phyloP scores from a whole-genome alignment of 2,113 vertebrate species.

The Pyrgilauda ruficollis region DNA sequence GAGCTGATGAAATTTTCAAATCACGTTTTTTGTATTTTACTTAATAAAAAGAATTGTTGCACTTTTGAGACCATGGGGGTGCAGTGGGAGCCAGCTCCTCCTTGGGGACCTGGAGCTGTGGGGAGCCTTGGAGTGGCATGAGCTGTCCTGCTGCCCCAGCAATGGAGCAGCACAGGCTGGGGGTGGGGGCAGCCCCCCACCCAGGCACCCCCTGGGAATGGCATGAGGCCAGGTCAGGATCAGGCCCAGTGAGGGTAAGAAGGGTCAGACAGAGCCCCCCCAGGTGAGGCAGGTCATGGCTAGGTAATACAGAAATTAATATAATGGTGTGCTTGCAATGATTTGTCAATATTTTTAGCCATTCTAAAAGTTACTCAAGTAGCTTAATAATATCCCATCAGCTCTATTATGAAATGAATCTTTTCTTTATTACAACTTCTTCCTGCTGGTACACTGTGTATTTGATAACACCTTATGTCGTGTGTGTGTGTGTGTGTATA shows the following conservation, averaged over 20 bases:
- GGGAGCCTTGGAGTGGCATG: no score
- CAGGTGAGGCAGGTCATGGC: not conserved
- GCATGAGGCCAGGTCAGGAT: not conserved
- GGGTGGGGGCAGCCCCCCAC: fast-evolving
- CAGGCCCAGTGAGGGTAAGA: not conserved
- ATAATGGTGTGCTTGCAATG: not conserved
- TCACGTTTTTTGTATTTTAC: not conserved
- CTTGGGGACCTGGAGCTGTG: not conserved
- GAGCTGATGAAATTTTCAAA: not conserved
- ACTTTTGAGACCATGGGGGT: not conserved
- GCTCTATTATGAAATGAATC: not conserved
- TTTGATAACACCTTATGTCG: not conserved
- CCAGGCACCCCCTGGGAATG: not conserved
- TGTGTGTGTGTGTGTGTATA: no score
- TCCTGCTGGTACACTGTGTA: not conserved
- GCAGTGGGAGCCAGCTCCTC: not conserved
- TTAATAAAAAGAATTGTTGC: not conserved
- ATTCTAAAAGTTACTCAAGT: not conserved
- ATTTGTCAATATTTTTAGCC: not conserved
- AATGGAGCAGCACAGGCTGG: not conserved
- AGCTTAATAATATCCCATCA: not conserved
- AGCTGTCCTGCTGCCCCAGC: not conserved
- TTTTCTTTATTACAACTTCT: not conserved
- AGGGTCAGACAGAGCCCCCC: not conserved
- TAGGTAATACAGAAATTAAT: not conserved